Conservation (phyloP, 2,797 vertebrate species). For the Cyprinella venusta region DNA sequence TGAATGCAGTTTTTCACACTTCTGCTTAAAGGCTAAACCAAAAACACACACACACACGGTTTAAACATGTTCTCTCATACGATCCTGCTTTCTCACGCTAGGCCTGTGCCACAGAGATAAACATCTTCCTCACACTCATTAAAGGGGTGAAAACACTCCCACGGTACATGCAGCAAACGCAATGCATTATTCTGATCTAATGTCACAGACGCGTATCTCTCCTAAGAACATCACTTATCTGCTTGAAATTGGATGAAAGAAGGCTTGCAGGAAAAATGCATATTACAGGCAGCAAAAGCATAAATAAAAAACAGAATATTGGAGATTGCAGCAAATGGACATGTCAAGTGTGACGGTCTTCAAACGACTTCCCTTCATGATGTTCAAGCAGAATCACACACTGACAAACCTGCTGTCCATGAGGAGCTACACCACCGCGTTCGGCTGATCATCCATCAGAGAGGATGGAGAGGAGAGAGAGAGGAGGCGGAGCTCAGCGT, state of each 20-base stretch:
- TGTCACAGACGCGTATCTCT: not conserved
- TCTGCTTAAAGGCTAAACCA: not conserved
- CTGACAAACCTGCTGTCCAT: constrained; percentile 89
- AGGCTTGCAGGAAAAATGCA: not conserved
- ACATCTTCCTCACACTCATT: constrained; percentile 1
- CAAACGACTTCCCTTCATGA: not conserved
- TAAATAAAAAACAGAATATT: not conserved
- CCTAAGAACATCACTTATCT: not conserved
- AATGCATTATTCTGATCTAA: not conserved
- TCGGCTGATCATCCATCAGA: constrained; percentile 82
- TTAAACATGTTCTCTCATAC: no score
- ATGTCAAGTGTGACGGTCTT: not conserved
- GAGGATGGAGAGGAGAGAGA: constrained; percentile 43
- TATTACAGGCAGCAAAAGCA: not conserved
- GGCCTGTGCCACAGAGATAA: not conserved
- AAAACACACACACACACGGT: no score
- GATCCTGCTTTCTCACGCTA: not conserved
- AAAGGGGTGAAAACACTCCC: not conserved
- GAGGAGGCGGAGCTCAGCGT: constrained; percentile 26
- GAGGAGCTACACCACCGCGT: constrained; percentile 70
- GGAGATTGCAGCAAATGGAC: not conserved
- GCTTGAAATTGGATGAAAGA: not conserved
- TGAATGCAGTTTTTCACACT: not conserved
- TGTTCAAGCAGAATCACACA: constrained; percentile 21
- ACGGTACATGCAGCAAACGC: not conserved